Percentiles rank a stretch among this genome's conserved stretches.
Evolutionary conservation across 2,888 invertebrate species (phyloP).

Genomic region (Dione vanillae): DNA sequence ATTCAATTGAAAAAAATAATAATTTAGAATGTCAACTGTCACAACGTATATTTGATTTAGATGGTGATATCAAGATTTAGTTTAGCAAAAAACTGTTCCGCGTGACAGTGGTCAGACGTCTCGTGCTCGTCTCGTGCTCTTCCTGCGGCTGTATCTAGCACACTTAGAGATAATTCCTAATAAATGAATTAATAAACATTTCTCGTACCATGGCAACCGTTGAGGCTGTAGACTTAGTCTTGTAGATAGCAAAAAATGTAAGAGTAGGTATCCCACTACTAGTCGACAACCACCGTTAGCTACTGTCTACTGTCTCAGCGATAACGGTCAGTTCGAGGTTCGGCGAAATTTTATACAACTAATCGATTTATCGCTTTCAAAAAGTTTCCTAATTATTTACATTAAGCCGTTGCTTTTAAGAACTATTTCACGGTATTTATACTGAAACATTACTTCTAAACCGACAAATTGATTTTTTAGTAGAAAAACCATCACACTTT

Average conservation of each 20-base stretch:
- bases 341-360: neutral
- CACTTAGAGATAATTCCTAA: neutral
- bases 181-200: neutral
- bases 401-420: neutral
- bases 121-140: neutral
- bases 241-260: neutral
- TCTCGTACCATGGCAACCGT: neutral
- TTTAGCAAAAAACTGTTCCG: slow-evolving; percentile 8
- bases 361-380: slow-evolving; percentile 8
- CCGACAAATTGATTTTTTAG: neutral
- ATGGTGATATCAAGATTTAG: slow-evolving; percentile 11
- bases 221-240: neutral
- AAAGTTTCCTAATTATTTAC: neutral
- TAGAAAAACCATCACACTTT: neutral
- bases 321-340: neutral
- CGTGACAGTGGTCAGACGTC: neutral
- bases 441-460: neutral
- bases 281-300: slow-evolving; percentile 5
- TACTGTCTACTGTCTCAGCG: slow-evolving; percentile 6
- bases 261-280: neutral
- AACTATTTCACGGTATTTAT: slow-evolving; percentile 2
- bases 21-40: slow-evolving; percentile 4
- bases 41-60: slow-evolving; percentile 12
- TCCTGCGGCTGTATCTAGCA: neutral
- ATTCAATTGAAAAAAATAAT: neutral